Percentiles rank a stretch among this genome's conserved stretches.
Conservation (phyloP, 2,888 invertebrate species). For the Apodemia zela region DNA sequence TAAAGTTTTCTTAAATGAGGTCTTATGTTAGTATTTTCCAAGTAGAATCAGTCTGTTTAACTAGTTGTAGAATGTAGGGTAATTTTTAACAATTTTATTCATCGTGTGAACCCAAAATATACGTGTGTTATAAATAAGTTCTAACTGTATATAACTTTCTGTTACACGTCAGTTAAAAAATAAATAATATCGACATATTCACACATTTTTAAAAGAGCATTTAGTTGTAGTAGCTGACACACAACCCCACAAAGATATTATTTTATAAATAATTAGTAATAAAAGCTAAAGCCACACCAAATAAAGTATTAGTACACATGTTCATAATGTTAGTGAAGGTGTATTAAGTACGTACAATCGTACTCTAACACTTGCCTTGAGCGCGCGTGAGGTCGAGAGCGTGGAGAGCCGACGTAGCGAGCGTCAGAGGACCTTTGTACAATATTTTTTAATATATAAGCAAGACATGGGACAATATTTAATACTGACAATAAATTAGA, state of each 20-base stretch:
- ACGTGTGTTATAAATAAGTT: too few relatives aligned
- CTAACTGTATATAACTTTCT: too few relatives aligned
- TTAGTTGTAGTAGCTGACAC: background rate
- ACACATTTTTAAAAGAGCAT: background rate
- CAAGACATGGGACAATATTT: background rate
- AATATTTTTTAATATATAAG: constrained; percentile 36
- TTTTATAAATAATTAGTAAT: background rate
- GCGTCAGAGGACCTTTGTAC: constrained; percentile 68
- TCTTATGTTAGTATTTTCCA: too few relatives aligned
- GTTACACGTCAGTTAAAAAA: too few relatives aligned
- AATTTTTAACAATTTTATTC: too few relatives aligned
- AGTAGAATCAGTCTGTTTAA: too few relatives aligned
- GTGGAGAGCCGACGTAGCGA: constrained; percentile 74
- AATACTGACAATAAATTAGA: background rate
- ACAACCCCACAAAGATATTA: background rate
- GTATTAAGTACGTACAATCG: background rate
- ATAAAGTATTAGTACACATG: background rate
- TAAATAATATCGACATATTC: too few relatives aligned
- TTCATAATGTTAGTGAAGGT: background rate
- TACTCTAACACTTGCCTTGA: constrained; percentile 59
- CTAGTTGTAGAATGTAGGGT: too few relatives aligned
- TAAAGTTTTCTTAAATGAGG: too few relatives aligned
- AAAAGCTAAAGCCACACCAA: constrained; percentile 8
- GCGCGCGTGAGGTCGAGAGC: constrained; percentile 73
- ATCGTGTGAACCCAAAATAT: too few relatives aligned